Conservation (phyloP, 2,888 invertebrate species). For the Stenchaetothrips biformis region DNA sequence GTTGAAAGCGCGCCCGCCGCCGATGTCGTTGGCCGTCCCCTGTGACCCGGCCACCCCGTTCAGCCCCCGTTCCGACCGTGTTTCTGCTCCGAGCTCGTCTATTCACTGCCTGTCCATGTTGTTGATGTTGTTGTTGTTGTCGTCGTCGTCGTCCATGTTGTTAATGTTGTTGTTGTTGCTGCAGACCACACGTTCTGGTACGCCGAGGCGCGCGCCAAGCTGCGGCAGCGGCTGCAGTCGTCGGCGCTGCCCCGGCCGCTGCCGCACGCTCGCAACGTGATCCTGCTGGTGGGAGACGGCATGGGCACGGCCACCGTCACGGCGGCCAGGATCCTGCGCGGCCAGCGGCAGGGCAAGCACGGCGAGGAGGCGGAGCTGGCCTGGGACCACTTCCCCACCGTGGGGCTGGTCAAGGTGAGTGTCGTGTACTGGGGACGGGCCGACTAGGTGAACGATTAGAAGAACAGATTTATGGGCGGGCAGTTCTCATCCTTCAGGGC, state of each 20-base stretch:
- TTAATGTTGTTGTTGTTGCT: constrained; percentile 35
- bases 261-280: constrained; percentile 55
- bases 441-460: too few species aligned
- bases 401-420: constrained; percentile 62
- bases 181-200: constrained; percentile 58
- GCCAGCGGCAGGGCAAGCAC: constrained; percentile 55
- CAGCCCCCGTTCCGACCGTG: too few species aligned
- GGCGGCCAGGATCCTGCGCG: constrained; percentile 63
- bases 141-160: too few species aligned
- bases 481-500: too few species aligned
- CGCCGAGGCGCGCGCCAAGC: constrained; percentile 51
- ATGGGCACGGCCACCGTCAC: constrained; percentile 70
- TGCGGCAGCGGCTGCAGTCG: constrained; percentile 32
- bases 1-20: too few species aligned
- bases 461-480: too few species aligned
- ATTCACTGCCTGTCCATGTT: too few species aligned
- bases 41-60: too few species aligned
- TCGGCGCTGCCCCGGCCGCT: constrained; percentile 33
- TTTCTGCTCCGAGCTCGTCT: too few species aligned
- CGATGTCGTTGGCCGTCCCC: too few species aligned
- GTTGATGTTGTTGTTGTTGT: not conserved
- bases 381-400: constrained; percentile 67
- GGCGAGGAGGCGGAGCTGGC: constrained; percentile 63
- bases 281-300: constrained; percentile 73
- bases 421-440: too few species aligned